Base-by-base conservation (phyloP, 1,140 invertebrate genomes). In the Oncopeltus fasciatus region DNA sequence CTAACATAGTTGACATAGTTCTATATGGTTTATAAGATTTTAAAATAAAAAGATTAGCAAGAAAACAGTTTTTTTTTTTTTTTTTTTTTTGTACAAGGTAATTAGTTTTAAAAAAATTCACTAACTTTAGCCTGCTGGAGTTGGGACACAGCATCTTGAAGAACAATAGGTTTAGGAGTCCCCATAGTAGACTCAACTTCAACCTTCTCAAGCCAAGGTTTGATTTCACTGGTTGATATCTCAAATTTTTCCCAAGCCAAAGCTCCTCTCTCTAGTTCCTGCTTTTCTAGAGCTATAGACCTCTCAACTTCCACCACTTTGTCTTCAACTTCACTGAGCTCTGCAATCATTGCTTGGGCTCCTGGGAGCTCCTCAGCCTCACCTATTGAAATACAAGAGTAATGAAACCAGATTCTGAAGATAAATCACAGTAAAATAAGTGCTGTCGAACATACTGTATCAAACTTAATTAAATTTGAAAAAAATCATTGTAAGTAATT, bases 191-290 rank as follows among this genome's bases (percentile, higher is more conserved):
- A 76, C 72, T 86, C 86, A 12, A 84, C 75, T 77, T 95, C 90
- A 24, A 87, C 88, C 70, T 90, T 79, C 70, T 92, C 86, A 60
- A 95, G 80, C 85, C 91, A 93, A 1, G 90, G 90, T 71, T 87
- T 86, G 27, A 96, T 79, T 72, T 89, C 81, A 60, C 86, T 79
- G 27, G 89, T 76, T 65, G 81, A 80, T 44, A 80, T 77, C 74
- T 93, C 87, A 72, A 92, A 95, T 68, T 85, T 82, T 68, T 91
- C 83, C 88, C 89, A 95, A 51, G 86, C 85, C 24, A 82, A 78
- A 26, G 92, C 76, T 72, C 93, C 90, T 69, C 85, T 79, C 61
- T 82, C 78, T 2, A 68, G 47, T 1, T 81, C 77, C 68, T 84
- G 81, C 27, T 82, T 81, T 69, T 90, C 83, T 63, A 83, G 80